phyloP scores from a whole-genome alignment of 2,113 vertebrate species.

The Naja naja region DNA sequence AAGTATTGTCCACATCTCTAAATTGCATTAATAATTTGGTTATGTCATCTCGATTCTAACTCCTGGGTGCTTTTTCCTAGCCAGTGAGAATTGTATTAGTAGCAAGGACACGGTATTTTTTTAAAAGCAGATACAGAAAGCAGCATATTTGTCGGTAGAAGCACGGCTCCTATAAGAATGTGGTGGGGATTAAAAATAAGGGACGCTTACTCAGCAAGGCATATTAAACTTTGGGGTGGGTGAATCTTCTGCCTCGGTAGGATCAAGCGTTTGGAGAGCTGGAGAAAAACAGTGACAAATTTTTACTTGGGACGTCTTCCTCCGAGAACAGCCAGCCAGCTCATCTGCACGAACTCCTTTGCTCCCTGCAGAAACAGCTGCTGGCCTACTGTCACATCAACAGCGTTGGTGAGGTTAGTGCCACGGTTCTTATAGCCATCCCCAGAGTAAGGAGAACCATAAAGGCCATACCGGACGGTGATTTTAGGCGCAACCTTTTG shows the following conservation, averaged over 20 bases:
- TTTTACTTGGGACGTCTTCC: constrained; percentile 85
- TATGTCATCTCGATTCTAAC: neutral
- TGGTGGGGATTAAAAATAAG: neutral
- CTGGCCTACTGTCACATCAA: constrained; percentile 95
- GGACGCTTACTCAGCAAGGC: neutral
- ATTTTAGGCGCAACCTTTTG: neutral
- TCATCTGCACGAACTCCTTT: constrained; percentile 94
- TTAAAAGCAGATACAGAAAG: neutral
- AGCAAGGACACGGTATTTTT: neutral
- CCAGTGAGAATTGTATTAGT: neutral
- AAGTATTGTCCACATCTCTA: neutral
- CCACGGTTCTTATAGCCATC: neutral
- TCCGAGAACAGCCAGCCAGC: constrained; percentile 96
- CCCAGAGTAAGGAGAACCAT: neutral
- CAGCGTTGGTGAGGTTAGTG: constrained; percentile 83
- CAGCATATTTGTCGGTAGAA: neutral
- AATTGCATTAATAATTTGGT: neutral
- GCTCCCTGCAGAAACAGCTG: constrained; percentile 94
- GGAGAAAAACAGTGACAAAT: constrained; percentile 98
- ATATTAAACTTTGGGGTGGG: neutral
- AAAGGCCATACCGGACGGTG: too few species aligned
- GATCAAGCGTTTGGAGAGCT: constrained; percentile 97
- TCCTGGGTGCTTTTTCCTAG: neutral
- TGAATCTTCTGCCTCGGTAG: constrained; percentile 60
- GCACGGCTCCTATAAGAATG: neutral